A percentile compares a stretch with the other conserved stretches of the same genome.
These are phyloP conservation scores for Uropsilus gracilis DNA, from an alignment of 2,113 vertebrate genomes.

Conservation along the genomic window DNA sequence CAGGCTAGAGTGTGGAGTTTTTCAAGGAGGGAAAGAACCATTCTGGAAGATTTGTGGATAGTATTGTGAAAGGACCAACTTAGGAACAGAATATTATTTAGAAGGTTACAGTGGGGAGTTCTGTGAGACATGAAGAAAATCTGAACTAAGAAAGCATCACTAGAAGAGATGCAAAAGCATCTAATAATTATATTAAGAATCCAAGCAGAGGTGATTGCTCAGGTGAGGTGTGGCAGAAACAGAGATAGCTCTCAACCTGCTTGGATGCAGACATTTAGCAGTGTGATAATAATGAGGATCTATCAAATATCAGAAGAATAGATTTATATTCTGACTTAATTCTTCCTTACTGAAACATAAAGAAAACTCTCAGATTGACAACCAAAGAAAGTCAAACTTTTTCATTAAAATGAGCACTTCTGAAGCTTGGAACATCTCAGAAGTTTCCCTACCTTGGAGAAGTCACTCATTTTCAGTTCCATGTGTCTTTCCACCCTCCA, in stretches of 20 bases:
- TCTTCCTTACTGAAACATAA: neutral
- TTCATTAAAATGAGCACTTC: neutral
- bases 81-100: neutral
- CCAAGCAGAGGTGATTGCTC: neutral
- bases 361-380: neutral
- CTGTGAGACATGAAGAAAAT: neutral
- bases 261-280: neutral
- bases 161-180: neutral
- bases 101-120: neutral
- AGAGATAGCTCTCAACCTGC: neutral
- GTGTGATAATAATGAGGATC: neutral
- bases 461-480: neutral
- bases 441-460: neutral
- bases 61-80: neutral
- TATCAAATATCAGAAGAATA: neutral
- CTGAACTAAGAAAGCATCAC: neutral
- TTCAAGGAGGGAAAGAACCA: neutral
- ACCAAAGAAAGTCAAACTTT: neutral
- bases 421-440: neutral
- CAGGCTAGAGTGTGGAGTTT: neutral
- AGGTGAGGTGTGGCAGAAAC: neutral
- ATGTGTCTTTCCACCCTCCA: neutral
- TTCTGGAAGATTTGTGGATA: neutral
- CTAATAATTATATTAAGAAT: neutral
- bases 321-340: neutral